Percentiles rank a stretch among this genome's conserved stretches.
Evolutionary conservation across 37 sponge, comb jelly and placozoan genomes (phyloP).

Genomic region (Amphimedon queenslandica): DNA sequence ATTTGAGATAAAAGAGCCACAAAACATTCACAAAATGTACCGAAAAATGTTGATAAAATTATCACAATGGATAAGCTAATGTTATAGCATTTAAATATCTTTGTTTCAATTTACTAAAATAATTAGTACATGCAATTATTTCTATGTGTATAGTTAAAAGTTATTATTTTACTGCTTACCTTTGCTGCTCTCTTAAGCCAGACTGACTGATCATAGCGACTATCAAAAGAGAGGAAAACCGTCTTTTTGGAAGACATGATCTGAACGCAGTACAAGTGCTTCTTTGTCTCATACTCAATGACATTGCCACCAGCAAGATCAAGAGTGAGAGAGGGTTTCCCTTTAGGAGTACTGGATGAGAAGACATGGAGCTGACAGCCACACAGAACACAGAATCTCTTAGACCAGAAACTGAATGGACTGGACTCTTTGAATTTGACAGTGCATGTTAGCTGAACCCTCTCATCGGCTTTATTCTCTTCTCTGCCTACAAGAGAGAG

Average conservation of each 20-base stretch:
- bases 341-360: constrained; percentile 43
- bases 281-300: constrained; percentile 48
- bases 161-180: constrained; percentile 34
- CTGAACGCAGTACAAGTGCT: constrained; percentile 42
- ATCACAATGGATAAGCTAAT: no score
- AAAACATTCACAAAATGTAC: no score
- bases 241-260: constrained; percentile 20
- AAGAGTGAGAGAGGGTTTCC: constrained; percentile 46
- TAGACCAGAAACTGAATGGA: constrained; percentile 38
- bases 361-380: constrained; percentile 77
- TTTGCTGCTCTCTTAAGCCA: constrained; percentile 77
- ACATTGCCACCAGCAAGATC: constrained; percentile 52
- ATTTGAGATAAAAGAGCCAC: no score
- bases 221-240: constrained; percentile 53
- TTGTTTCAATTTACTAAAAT: no score
- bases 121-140: no score
- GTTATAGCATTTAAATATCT: no score
- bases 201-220: constrained; percentile 57
- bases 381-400: constrained; percentile 77
- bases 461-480: constrained; percentile 42
- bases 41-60: no score
- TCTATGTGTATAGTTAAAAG: no score
- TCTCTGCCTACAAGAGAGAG: no score
- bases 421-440: constrained; percentile 65
- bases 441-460: constrained; percentile 44